Evolutionary conservation across 2,888 invertebrate genomes (phyloP).

Genomic region (Drosophila formosana): DNA sequence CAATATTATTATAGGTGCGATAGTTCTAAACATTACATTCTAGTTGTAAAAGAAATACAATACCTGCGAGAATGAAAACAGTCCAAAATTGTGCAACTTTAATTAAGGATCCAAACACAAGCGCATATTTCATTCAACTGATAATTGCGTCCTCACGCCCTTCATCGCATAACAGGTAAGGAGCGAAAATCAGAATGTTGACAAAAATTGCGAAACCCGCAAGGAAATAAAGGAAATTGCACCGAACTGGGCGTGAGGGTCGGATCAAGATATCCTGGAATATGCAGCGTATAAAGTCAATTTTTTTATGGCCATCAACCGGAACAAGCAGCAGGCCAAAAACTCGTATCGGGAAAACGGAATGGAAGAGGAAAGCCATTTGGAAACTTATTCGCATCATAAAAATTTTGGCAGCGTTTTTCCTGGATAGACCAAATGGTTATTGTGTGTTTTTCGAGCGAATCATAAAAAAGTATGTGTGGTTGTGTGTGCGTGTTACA

Average conservation of each 20-base stretch:
- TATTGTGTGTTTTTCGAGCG: constrained; percentile 46
- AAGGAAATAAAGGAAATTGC: constrained; percentile 34
- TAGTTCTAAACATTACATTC: too few relatives aligned
- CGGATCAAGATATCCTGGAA: constrained; percentile 17
- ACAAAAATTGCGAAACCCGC: constrained; percentile 46
- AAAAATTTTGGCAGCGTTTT: constrained; percentile 66
- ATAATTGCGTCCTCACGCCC: constrained; percentile 4
- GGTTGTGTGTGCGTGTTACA: constrained; percentile 22
- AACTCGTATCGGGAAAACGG: constrained; percentile 11
- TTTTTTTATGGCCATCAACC: constrained; percentile 69
- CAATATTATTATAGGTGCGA: too few relatives aligned
- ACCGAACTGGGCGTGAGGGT: constrained; percentile 65
- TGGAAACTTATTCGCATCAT: constrained; percentile 71
- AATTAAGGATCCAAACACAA: neutral
- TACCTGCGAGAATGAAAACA: too few relatives aligned
- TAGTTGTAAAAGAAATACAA: too few relatives aligned
- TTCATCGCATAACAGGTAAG: constrained; percentile 31
- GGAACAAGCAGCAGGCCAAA: constrained; percentile 40
- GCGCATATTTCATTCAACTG: constrained; percentile 14
- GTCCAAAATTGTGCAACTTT: too few relatives aligned
- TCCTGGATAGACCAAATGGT: constrained; percentile 35
- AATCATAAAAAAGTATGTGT: constrained; percentile 65
- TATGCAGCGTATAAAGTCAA: constrained; percentile 71
- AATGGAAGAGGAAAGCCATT: constrained; percentile 60
- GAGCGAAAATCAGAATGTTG: constrained; percentile 7